Conservation (phyloP, 2,113 vertebrate genomes). For the Lipotes vexillifer region DNA sequence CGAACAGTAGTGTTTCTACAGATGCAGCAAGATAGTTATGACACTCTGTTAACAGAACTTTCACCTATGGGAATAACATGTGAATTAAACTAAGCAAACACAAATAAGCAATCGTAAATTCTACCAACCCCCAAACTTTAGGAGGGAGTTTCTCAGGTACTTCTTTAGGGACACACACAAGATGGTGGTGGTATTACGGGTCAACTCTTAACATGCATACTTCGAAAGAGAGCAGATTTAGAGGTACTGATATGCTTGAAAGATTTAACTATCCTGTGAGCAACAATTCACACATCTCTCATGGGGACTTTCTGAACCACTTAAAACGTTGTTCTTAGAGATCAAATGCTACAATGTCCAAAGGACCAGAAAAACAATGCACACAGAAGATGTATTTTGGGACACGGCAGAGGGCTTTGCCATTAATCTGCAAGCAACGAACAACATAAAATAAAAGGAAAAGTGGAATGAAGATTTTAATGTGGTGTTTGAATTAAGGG, state of each 20-base stretch:
- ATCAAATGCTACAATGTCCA: neutral
- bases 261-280: neutral
- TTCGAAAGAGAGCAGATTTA: neutral
- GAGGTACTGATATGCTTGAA: neutral
- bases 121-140: neutral
- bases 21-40: neutral
- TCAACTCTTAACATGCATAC: neutral
- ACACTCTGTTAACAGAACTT: neutral
- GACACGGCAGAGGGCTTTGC: neutral
- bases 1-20: slow-evolving; percentile 2
- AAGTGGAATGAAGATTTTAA: slow-evolving; percentile 10
- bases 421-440: slow-evolving; percentile 1
- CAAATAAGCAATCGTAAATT: neutral
- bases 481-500: neutral
- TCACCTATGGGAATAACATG: neutral
- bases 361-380: neutral
- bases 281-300: neutral
- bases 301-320: neutral
- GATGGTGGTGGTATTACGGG: neutral
- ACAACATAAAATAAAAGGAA: slow-evolving; percentile 13
- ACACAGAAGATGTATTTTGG: neutral
- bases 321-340: neutral
- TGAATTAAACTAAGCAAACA: slow-evolving; percentile 10
- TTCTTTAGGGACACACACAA: neutral
- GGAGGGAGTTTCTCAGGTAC: neutral